Base-by-base conservation (phyloP, 2,888 invertebrate species). In the Ferdinandea cuprea region DNA sequence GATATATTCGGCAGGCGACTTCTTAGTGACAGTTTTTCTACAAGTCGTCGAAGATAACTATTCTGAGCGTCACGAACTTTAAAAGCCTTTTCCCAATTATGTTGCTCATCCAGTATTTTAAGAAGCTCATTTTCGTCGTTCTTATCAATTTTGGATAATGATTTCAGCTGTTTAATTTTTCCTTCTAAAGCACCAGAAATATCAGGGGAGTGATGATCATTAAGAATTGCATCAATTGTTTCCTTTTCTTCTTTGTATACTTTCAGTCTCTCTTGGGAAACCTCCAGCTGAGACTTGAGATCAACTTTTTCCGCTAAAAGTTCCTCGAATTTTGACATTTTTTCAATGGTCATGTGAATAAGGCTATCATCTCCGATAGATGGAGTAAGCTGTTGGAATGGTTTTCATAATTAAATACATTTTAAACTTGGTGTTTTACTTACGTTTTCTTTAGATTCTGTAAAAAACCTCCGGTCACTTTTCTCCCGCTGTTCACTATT, bases 51-150 rank as follows among this genome's bases (percentile, higher is more conserved):
- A 0, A 89, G 79, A 35, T 87, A 87, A 0, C 73, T 85, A 85
- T 89, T 89, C 76, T 89, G 88, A 7, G 88, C 87, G 54, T 88
- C 86, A 2, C 88, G 58, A n/a, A 88, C 85, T 25, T 89, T 88
- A 48, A 87, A 86, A 0, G 87, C 86, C 50, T 86, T 88, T 50
- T 89, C 88, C 15, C 87, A 86, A 30, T 88, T 85, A 6, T 72
- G 54, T 0, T 68, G 30, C 1, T 9, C 42, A 25, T 68, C 30
- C 42, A 87, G 85, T 11, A 89, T 78, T 3, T 86, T 79, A 2
- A 85, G 54, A 2, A 90, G 76, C 8, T 88, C 88, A 32, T 85
- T 86, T 58, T 87, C 88, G 54, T 90, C 89, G 13, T 76, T 76
- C 17, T 86, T 85, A 42, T 72, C 86, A 7, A 90, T 85, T 80